phyloP scores from a whole-genome alignment of 2,888 invertebrate genomes.

The Adelognathus sp. region DNA sequence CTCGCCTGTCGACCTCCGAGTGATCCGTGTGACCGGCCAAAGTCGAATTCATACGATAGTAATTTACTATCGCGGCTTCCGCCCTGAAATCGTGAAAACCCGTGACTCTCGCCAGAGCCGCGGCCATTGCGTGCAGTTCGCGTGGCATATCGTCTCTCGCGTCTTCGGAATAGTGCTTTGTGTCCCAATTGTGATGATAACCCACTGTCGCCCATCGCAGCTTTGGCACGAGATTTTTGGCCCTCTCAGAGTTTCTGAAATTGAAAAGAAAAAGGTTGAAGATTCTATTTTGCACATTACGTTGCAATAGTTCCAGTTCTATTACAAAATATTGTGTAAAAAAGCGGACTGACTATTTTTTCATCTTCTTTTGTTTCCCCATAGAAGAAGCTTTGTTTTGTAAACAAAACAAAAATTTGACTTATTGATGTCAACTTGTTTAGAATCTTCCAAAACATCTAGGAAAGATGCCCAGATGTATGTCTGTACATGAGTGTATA shows the following conservation, averaged over 20 bases:
- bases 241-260: slow-evolving; percentile 61
- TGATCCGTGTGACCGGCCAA: slow-evolving; percentile 97
- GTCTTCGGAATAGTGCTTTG: slow-evolving; percentile 91
- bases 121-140: slow-evolving; percentile 87
- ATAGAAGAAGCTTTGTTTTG: too few species aligned
- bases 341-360: too few species aligned
- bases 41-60: slow-evolving; percentile 96
- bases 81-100: slow-evolving; percentile 86
- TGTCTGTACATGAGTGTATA: too few species aligned
- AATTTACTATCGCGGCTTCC: slow-evolving; percentile 98
- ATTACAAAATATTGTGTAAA: too few species aligned
- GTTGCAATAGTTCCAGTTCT: not conserved
- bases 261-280: not conserved
- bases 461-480: not conserved
- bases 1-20: slow-evolving; percentile 92
- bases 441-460: too few species aligned
- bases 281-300: too few species aligned
- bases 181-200: slow-evolving; percentile 99
- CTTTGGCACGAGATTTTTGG: slow-evolving; percentile 80
- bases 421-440: too few species aligned
- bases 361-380: too few species aligned
- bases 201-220: slow-evolving; percentile 98
- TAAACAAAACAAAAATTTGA: not conserved
- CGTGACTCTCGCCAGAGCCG: slow-evolving; percentile 84
- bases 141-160: slow-evolving; percentile 87